phyloP scores from a whole-genome alignment of 2,113 vertebrate species.

The Raja brachyura region DNA sequence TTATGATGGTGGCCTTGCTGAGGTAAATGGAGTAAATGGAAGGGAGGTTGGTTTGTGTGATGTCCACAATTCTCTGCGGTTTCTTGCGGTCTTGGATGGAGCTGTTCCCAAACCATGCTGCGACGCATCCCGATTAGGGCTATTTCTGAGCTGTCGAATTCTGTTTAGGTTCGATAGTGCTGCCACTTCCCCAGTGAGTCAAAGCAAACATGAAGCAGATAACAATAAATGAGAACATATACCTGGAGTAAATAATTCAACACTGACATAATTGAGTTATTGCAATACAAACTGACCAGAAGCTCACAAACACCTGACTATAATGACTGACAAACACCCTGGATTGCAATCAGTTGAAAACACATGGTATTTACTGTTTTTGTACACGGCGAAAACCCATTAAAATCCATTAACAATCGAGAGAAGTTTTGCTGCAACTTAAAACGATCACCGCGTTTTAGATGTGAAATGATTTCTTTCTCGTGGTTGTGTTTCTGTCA shows the following conservation, averaged over 20 bases:
- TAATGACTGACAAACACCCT: neutral
- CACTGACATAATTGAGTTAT: constrained; percentile 12
- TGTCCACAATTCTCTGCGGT: no score
- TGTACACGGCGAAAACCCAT: neutral
- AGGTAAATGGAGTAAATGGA: no score
- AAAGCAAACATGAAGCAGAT: neutral
- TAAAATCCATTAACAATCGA: neutral
- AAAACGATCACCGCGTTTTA: neutral
- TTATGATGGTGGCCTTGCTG: no score
- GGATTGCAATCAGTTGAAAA: neutral
- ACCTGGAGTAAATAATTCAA: constrained; percentile 30
- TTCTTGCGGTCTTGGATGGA: no score
- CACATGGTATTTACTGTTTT: neutral
- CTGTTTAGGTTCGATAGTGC: neutral
- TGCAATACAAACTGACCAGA: neutral
- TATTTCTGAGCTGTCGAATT: neutral
- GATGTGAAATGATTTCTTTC: neutral
- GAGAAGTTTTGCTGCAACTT: neutral
- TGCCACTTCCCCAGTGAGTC: neutral
- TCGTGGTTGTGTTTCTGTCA: no score
- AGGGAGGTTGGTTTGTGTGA: no score
- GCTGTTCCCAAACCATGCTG: no score
- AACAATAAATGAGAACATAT: constrained; percentile 1
- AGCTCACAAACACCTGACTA: neutral
- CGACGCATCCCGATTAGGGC: neutral